Evolutionary conservation across 2,888 invertebrate genomes (phyloP).

Genomic region (Siphlonurus alternatus): DNA sequence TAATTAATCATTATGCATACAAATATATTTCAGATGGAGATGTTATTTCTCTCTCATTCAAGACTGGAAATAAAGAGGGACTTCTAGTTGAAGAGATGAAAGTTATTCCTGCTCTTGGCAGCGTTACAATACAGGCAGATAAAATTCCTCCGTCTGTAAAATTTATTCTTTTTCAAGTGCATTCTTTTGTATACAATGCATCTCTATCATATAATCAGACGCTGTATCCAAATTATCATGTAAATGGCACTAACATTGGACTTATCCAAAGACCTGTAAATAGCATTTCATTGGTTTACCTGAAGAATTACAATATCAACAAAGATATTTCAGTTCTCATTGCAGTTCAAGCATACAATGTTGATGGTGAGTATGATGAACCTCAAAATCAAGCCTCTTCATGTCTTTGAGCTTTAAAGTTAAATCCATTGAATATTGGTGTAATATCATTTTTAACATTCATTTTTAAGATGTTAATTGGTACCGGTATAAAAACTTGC

Average conservation of each 20-base stretch:
- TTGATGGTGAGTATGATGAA: conserved; percentile 27
- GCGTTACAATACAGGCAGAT: not conserved
- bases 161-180: conserved; percentile 47
- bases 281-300: conserved; percentile 22
- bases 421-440: no score
- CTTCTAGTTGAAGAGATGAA: conserved; percentile 6
- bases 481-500: no score
- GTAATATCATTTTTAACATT: no score
- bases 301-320: conserved; percentile 28
- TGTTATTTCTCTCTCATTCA: not conserved
- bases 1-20: no score
- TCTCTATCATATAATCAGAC: conserved; percentile 32
- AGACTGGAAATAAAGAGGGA: not conserved
- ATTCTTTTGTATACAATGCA: conserved; percentile 38
- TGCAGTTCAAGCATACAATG: conserved; percentile 34
- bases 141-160: conserved; percentile 28
- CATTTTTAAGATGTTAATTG: no score
- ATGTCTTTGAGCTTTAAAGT: no score
- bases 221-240: conserved; percentile 21
- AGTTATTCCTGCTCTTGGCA: not conserved
- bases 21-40: not conserved
- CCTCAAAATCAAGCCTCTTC: no score
- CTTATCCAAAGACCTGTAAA: conserved; percentile 22
- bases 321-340: conserved; percentile 24
- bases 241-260: conserved; percentile 45